A percentile compares a stretch with the other conserved stretches of the same genome.
Evolutionary conservation across 2,113 vertebrate genomes (phyloP).

Genomic region (Dicrurus megarhynchus): DNA sequence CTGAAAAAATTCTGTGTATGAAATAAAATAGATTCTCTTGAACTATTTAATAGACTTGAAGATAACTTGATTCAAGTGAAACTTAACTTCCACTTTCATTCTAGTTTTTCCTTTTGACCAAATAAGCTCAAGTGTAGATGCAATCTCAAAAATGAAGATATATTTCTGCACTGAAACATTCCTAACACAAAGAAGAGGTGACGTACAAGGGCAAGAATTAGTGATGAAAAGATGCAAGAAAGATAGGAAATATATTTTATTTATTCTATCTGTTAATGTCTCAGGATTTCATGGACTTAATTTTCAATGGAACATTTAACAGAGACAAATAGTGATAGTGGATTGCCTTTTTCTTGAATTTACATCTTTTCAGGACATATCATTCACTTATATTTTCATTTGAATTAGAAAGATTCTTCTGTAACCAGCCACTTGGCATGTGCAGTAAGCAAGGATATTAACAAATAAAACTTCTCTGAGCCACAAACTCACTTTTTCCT

Average conservation of each 20-base stretch:
- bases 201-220: not conserved
- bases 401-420: not conserved
- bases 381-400: not conserved
- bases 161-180: not conserved
- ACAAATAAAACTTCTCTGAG: not conserved
- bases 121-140: not conserved
- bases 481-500: not conserved
- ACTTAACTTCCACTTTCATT: not conserved
- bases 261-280: not conserved
- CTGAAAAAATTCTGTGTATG: not conserved
- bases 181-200: not conserved
- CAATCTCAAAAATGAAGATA: not conserved
- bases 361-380: not conserved
- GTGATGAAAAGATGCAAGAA: not conserved
- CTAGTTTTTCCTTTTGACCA: not conserved
- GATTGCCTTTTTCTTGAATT: not conserved
- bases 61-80: not conserved
- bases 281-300: not conserved
- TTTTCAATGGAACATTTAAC: not conserved
- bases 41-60: not conserved
- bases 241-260: not conserved
- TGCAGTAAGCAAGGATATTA: not conserved
- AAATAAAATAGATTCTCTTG: too few relatives aligned
- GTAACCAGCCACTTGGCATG: not conserved
- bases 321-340: not conserved